phyloP scores from a whole-genome alignment of 2,113 vertebrate genomes.

The Vanacampus margaritifer region DNA sequence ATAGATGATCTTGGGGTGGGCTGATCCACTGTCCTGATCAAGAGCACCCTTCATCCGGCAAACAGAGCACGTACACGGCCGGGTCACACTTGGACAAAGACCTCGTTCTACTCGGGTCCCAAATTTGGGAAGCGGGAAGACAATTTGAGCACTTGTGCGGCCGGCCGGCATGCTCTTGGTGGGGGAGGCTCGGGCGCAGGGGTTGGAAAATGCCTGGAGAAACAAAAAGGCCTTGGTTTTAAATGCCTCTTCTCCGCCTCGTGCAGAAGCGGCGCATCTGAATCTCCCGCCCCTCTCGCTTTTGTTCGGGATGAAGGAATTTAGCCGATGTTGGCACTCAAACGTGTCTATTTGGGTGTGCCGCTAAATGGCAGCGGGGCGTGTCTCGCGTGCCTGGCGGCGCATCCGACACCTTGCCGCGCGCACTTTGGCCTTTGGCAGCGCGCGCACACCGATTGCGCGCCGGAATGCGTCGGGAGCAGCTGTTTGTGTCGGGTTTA shows the following conservation, averaged over 20 bases:
- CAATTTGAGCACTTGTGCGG: conserved; percentile 65
- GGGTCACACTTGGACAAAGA: conserved; percentile 45
- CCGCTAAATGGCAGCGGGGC: conserved; percentile 30
- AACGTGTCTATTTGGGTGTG: neutral
- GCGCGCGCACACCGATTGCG: conserved; percentile 23
- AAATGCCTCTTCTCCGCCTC: conserved; percentile 46
- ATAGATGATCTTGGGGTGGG: neutral
- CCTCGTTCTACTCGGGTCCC: conserved; percentile 50
- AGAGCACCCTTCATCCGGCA: neutral
- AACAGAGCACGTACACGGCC: neutral
- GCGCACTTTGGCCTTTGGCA: conserved; percentile 52
- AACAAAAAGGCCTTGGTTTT: conserved; percentile 61
- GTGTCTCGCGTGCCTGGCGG: conserved; percentile 45
- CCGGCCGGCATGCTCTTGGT: conserved; percentile 56
- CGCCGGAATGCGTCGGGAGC: conserved; percentile 9
- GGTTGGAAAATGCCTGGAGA: conserved; percentile 58
- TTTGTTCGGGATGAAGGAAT: conserved; percentile 38
- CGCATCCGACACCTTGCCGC: conserved; percentile 37
- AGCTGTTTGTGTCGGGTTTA: conserved; percentile 23
- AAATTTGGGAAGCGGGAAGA: conserved; percentile 53
- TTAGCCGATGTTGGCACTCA: neutral
- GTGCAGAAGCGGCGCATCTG: conserved; percentile 24
- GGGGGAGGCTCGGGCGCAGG: conserved; percentile 51
- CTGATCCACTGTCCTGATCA: neutral
- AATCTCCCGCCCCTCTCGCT: conserved; percentile 40